Base-by-base conservation (phyloP, 2,113 vertebrate species). In the Miniopterus natalensis region DNA sequence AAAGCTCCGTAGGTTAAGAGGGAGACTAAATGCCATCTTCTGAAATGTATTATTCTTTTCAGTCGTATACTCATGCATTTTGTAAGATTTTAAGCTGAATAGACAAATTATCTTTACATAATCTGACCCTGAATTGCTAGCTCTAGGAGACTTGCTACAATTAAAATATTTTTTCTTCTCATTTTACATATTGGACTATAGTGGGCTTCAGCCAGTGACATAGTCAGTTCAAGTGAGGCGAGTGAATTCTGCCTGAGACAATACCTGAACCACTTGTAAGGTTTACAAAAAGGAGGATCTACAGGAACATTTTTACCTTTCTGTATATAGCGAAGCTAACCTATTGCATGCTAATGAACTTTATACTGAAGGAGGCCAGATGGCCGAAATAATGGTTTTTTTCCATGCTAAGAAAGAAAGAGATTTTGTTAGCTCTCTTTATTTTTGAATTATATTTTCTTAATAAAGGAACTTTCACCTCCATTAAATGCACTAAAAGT, bases 391-490 rank as follows among this genome's bases (percentile, higher is more conserved):
- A 25, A 0, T 7, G 66, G 9, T 31, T 97, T 59, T 17, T 71
- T 49, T 8, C 65, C 40, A 8, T 40, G 11, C 13, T 20, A 77
- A 80, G 49, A 65, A 95, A 23, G 83, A 51, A 95, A 47, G 3
- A 88, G 74, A 83, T 17, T 94, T 81, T 66, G 5, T 1, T 71
- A 63, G 8, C 23, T 84, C 88, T 91, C 53, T 57, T 75, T 84
- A 53, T 9, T 84, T 88, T 70, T 45, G 51, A 40, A 42, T 42
- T 23, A 45, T 74, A 13, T 94, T 94, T 95, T 92, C 45, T 93
- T 75, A 84, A 23, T 53, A 45, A 80, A 25, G 0, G 0, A 11
- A 68, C 8, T 84, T 42, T 49, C 7, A 88, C 1, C 61, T 55
- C 1, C 45, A 40, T 75, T 40, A 59, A 94, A 47, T 40, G 77